Evolutionary conservation across 2,888 invertebrate species (phyloP).

Genomic region (Spilosoma lubricipeda): DNA sequence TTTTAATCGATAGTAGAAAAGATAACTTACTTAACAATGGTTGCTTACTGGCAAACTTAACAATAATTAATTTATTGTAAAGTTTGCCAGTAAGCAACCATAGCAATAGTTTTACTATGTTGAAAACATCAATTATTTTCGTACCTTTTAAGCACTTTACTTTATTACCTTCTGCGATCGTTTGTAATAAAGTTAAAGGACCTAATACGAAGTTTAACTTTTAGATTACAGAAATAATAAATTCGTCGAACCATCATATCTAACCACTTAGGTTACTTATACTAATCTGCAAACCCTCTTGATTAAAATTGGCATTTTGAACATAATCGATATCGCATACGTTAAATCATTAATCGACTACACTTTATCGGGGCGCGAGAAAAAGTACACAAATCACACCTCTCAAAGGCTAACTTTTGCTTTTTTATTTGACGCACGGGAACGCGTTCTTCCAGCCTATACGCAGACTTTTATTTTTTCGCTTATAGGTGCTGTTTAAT

Average conservation of each 20-base stretch:
- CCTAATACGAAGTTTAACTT: not conserved
- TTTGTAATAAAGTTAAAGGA: not conserved
- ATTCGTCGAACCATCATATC: slow-evolving; percentile 15
- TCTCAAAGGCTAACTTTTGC: slow-evolving; percentile 65
- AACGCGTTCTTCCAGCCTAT: slow-evolving; percentile 71
- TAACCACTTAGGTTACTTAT: slow-evolving; percentile 20
- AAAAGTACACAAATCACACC: slow-evolving; percentile 83
- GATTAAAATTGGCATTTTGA: slow-evolving; percentile 54
- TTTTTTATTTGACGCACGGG: slow-evolving; percentile 60
- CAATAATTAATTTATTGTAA: no score
- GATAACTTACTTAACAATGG: not conserved
- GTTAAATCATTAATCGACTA: slow-evolving; percentile 71
- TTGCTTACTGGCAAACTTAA: not conserved
- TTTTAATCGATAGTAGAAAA: not conserved
- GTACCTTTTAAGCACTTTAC: not conserved
- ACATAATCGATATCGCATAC: slow-evolving; percentile 71
- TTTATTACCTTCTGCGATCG: no score
- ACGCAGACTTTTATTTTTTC: slow-evolving; percentile 54
- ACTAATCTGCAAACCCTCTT: slow-evolving; percentile 28
- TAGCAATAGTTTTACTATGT: not conserved
- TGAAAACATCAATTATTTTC: not conserved
- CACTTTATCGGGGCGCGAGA: slow-evolving; percentile 76
- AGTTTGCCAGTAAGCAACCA: no score
- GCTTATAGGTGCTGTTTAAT: slow-evolving; percentile 60
- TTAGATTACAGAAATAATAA: slow-evolving; percentile 11